Percentiles rank a stretch among this genome's conserved stretches.
Conservation (phyloP, 2,797 vertebrate genomes). For the Schizopygopsis malacanthus region DNA sequence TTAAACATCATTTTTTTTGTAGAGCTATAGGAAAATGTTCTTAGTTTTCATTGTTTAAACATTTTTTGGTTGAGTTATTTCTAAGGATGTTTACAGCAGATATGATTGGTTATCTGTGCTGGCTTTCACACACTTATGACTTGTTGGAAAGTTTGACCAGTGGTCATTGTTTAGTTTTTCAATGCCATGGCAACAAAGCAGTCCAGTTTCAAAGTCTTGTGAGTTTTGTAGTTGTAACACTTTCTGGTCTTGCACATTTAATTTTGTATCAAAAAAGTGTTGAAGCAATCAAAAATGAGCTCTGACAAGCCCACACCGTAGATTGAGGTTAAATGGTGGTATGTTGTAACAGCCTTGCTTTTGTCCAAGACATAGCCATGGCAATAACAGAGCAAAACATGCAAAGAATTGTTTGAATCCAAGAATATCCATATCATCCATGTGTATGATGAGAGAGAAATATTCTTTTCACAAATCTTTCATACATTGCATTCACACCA, state of each 20-base stretch:
- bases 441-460: not conserved
- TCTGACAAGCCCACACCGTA: not conserved
- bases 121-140: slow-evolving; percentile 2
- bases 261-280: not conserved
- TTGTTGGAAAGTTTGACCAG: slow-evolving; percentile 63
- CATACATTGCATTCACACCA: not conserved
- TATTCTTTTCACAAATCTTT: too few relatives aligned
- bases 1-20: slow-evolving; percentile 43
- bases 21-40: slow-evolving; percentile 46
- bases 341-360: not conserved
- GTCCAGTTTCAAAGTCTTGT: not conserved
- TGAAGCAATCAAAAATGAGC: not conserved
- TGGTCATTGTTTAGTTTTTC: slow-evolving; percentile 64
- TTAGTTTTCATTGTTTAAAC: not conserved
- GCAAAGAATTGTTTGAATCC: not conserved
- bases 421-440: not conserved
- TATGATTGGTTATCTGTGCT: slow-evolving; percentile 29
- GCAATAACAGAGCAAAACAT: not conserved
- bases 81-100: not conserved
- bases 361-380: not conserved
- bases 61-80: not conserved
- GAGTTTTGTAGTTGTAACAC: not conserved
- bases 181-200: slow-evolving; percentile 64
- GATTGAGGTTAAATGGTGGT: too few relatives aligned
- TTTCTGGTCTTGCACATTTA: not conserved